phyloP scores from a whole-genome alignment of 2,888 invertebrate genomes.

The Hylaea fasciaria region DNA sequence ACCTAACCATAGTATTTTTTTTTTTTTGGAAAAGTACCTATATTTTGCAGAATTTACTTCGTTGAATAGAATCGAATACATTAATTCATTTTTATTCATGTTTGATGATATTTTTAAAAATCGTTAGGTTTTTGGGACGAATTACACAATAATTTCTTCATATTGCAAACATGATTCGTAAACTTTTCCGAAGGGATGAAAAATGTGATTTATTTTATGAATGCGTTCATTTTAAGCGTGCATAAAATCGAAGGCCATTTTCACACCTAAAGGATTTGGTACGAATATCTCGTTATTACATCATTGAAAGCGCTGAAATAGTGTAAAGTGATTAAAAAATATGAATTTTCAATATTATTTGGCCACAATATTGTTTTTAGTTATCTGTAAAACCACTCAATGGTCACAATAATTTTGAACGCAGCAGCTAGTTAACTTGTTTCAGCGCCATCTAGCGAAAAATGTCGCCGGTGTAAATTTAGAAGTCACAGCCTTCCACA shows the following conservation, averaged over 20 bases:
- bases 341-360: too few relatives aligned
- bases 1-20: too few relatives aligned
- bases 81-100: not conserved
- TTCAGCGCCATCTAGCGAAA: conserved; percentile 75
- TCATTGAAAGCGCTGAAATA: too few relatives aligned
- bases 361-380: too few relatives aligned
- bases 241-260: too few relatives aligned
- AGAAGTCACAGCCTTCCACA: conserved; percentile 83
- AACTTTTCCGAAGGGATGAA: conserved; percentile 45
- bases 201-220: conserved; percentile 56
- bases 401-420: conserved; percentile 52
- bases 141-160: conserved; percentile 3
- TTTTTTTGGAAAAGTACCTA: too few relatives aligned
- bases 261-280: too few relatives aligned
- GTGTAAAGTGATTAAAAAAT: too few relatives aligned
- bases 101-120: not conserved
- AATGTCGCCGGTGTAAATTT: conserved; percentile 77
- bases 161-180: conserved; percentile 31
- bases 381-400: not conserved
- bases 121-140: not conserved
- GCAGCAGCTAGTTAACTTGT: conserved; percentile 52
- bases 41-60: too few relatives aligned
- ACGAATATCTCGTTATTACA: too few relatives aligned
- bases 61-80: too few relatives aligned
- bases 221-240: conserved; percentile 55